Evolutionary conservation across 2,113 vertebrate species (phyloP), one percentile per base, ranked within the genome.

Genomic region (Campylomormyrus numenius): DNA sequence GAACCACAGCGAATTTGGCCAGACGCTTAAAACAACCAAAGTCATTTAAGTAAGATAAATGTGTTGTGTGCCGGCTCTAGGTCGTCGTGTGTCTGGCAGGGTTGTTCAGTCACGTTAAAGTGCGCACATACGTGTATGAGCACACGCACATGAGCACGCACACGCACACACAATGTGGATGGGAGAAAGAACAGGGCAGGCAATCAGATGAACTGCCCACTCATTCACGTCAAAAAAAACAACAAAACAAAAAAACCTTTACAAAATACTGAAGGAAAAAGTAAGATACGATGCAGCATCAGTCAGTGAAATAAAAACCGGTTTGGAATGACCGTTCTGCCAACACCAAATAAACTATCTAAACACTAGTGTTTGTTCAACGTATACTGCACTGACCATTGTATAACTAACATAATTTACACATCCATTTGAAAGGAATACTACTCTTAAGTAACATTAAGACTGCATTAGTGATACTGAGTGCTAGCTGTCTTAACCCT

Each of bases 391-490:
- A 91, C 91, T 91, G 92, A 92, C 56, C 50, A 90, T 93, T 92
- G 91, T 92, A 92, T 91, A 89, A 66, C 85, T 91, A 87, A 91
- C 93, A 87, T 91, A 93, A 93, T 89, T 88, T 90, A 92, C 92
- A 90, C 92, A 94, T 93, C 94, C 94, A 93, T 94, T 93, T 93
- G 93, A 94, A 94, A 92, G 87, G 88, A 92, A 91, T 92, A 93
- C 91, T 62, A 92, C 92, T 93, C 88, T 93, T 48, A 89, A 91
- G 89, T 92, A 95, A 97, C 94, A 93, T 95, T 95, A 96, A 96
- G 95, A 97, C 95, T 96, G 96, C 95, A 96, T 96, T 95, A 96
- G 95, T 96, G 95, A 96, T 95, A 97, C 96, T 94, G 96, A 96
- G 95, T 95, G 95, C 95, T 95, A 96, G 95, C 96, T 96, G 96